Evolutionary conservation across 2,888 invertebrate genomes (phyloP).

Genomic region (Orchesellides sinensis): DNA sequence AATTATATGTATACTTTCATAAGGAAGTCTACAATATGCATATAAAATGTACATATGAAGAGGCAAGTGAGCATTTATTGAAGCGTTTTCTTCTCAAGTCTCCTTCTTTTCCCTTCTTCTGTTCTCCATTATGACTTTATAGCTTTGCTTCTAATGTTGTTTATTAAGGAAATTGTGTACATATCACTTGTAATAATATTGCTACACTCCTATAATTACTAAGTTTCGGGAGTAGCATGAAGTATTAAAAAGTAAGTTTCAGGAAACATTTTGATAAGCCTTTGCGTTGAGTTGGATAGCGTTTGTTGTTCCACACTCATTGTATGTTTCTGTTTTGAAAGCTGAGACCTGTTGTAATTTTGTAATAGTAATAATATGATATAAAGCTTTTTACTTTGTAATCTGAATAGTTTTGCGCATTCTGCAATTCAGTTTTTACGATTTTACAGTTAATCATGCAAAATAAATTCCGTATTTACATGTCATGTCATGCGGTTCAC

Average conservation of each 20-base stretch:
- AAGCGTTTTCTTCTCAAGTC: too few relatives aligned
- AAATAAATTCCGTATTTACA: conserved; percentile 33
- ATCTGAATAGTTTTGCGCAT: conserved; percentile 5
- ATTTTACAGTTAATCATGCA: conserved; percentile 40
- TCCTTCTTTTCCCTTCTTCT: conserved; percentile 3
- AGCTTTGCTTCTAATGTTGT: too few relatives aligned
- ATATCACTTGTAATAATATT: not conserved
- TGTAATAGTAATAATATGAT: not conserved
- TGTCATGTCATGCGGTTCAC: conserved; percentile 40
- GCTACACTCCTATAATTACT: conserved; percentile 24
- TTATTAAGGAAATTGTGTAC: not conserved
- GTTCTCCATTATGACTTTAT: not conserved
- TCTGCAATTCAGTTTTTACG: not conserved
- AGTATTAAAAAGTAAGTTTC: conserved; percentile 17
- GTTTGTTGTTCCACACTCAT: not conserved
- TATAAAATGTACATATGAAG: not conserved
- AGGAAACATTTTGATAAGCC: conserved; percentile 36
- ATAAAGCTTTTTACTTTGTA: not conserved
- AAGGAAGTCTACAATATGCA: too few relatives aligned
- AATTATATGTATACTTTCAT: not conserved
- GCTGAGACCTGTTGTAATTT: not conserved
- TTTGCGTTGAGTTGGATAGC: too few relatives aligned
- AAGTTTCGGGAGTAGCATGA: not conserved
- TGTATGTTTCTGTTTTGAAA: conserved; percentile 11
- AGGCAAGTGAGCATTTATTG: too few relatives aligned